A percentile compares a stretch with the other conserved stretches of the same genome.
These are phyloP conservation scores for Saturnia pavonia DNA, from an alignment of 2,888 invertebrate species.

Conservation along the genomic window DNA sequence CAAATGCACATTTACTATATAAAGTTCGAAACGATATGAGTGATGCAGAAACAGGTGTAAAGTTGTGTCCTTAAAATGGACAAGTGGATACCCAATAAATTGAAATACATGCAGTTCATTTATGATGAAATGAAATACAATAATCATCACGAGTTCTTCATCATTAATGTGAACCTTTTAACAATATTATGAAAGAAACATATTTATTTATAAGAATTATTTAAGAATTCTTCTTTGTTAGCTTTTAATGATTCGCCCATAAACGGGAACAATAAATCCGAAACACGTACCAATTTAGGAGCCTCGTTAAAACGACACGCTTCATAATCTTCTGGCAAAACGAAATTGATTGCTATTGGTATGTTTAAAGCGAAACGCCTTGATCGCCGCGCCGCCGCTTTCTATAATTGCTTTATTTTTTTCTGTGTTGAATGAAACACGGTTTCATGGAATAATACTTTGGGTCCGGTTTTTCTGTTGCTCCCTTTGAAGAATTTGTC, in stretches of 20 bases:
- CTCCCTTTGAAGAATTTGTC: conserved; percentile 2
- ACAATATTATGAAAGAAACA: conserved; percentile 4
- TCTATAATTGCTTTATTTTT: conserved; percentile 28
- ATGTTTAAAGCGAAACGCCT: conserved; percentile 25
- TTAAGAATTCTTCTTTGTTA: not conserved
- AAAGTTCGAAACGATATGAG: too few relatives aligned
- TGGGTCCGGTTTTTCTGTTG: not conserved
- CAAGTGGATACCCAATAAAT: too few relatives aligned
- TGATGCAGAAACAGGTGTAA: too few relatives aligned
- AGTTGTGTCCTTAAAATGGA: too few relatives aligned
- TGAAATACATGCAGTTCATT: not conserved
- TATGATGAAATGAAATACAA: not conserved
- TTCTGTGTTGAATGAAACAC: conserved; percentile 10
- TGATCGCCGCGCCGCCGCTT: conserved; percentile 22
- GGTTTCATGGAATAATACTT: not conserved
- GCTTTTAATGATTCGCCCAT: conserved; percentile 17
- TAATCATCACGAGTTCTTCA: not conserved
- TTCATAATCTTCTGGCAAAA: conserved; percentile 34
- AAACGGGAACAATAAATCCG: conserved; percentile 30
- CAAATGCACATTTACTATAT: too few relatives aligned
- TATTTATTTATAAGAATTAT: conserved; percentile 1
- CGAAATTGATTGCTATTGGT: conserved; percentile 30
- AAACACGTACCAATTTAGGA: conserved; percentile 28
- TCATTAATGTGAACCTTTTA: not conserved
- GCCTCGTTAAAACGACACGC: conserved; percentile 60